Conservation (phyloP, 2,888 invertebrate species). For the Cephus rjabovi region DNA sequence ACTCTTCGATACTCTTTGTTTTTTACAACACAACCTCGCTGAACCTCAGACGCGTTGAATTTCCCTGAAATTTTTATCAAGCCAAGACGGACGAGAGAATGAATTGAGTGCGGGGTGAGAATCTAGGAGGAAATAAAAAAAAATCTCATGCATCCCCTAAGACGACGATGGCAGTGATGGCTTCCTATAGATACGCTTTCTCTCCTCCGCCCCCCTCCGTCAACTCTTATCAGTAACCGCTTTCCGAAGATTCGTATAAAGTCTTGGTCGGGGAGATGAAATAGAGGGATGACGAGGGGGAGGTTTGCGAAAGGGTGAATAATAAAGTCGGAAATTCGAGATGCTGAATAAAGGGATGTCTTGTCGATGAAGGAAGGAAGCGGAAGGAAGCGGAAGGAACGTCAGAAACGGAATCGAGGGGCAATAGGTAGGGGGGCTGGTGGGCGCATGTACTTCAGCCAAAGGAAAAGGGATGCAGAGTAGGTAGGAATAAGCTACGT, state of each 20-base stretch:
- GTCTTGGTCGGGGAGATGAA: neutral
- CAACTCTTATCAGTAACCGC: neutral
- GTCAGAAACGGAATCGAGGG: constrained; percentile 12
- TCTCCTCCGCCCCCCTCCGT: neutral
- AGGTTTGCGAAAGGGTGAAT: constrained; percentile 60
- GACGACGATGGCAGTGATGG: neutral
- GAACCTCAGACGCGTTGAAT: neutral
- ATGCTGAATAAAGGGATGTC: constrained; percentile 62
- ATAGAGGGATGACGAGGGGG: neutral
- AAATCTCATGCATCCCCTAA: neutral
- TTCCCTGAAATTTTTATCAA: neutral
- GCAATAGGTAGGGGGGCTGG: constrained; percentile 13
- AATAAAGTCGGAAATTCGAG: constrained; percentile 65
- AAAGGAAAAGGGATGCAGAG: constrained; percentile 23
- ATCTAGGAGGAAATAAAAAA: neutral
- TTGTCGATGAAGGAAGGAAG: constrained; percentile 42
- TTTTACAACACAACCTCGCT: neutral
- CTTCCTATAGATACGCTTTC: neutral
- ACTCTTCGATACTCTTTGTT: neutral
- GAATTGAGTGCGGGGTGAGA: neutral
- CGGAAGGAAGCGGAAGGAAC: constrained; percentile 22
- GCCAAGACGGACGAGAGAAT: neutral
- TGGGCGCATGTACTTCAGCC: constrained; percentile 26
- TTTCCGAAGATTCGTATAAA: neutral
- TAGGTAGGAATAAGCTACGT: constrained; percentile 39